These are phyloP conservation scores for Corythornis cristatus DNA, from an alignment of 2,113 vertebrate species.

Conservation along the genomic window DNA sequence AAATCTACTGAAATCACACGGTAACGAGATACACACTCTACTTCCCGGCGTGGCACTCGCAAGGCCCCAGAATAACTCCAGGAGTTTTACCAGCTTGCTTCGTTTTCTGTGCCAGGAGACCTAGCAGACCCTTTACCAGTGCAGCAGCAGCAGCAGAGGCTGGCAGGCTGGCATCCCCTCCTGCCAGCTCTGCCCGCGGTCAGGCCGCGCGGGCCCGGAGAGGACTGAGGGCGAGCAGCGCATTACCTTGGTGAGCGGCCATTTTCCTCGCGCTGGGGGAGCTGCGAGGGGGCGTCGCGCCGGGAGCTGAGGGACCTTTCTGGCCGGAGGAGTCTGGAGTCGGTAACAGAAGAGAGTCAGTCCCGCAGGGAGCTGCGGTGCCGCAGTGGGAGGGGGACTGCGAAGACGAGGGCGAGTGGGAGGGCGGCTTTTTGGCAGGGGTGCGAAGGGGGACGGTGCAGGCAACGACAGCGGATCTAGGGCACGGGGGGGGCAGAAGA, in stretches of 20 bases:
- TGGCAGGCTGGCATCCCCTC: neutral
- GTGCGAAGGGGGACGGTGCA: neutral
- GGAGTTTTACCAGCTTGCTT: conserved; percentile 47
- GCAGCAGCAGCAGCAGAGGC: neutral
- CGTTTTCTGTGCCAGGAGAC: neutral
- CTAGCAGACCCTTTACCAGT: neutral
- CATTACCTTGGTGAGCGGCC: conserved; percentile 73
- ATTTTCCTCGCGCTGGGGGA: conserved; percentile 71
- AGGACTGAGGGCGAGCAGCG: neutral
- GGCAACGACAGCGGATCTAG: neutral
- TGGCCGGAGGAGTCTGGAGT: conserved; percentile 72
- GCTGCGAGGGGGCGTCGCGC: conserved; percentile 67
- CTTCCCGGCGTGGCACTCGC: neutral
- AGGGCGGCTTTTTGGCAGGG: conserved; percentile 22
- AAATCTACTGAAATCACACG: conserved; percentile 24
- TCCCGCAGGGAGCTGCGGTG: conserved; percentile 5
- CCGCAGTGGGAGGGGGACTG: conserved; percentile 43
- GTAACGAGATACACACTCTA: conserved; percentile 5
- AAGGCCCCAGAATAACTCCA: conserved; percentile 44
- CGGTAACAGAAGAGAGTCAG: conserved; percentile 71
- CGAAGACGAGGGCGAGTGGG: conserved; percentile 13
- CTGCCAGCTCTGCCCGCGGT: neutral
- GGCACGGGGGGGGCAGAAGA: neutral
- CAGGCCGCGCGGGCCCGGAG: too few species aligned
- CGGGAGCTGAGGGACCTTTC: conserved; percentile 59